Conservation (phyloP, 2,888 invertebrate species). For the Magallana nippona region DNA sequence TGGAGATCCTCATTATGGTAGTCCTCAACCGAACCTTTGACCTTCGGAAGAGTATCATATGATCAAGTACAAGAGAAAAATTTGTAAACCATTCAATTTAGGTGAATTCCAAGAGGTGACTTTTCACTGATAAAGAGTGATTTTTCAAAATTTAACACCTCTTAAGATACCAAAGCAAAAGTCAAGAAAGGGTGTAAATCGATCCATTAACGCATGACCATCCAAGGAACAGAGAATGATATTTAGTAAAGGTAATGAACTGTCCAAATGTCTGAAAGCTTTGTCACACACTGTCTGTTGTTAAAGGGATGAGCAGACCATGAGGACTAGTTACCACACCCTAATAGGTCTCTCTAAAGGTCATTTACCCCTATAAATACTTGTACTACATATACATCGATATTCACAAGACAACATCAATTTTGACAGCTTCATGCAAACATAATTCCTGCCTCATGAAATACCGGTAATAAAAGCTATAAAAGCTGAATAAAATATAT, state of each 20-base stretch:
- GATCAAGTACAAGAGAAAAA: not conserved
- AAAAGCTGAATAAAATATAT: too few relatives aligned
- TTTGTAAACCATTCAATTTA: not conserved
- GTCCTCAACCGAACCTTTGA: not conserved
- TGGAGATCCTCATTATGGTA: not conserved
- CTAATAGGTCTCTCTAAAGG: too few relatives aligned
- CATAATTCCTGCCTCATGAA: too few relatives aligned
- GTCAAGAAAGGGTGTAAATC: not conserved
- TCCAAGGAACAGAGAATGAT: not conserved
- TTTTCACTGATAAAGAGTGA: conserved; percentile 5
- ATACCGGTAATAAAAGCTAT: too few relatives aligned
- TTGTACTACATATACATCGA: too few relatives aligned
- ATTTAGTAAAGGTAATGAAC: not conserved
- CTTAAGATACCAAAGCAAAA: not conserved
- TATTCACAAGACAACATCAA: too few relatives aligned
- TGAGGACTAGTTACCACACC: too few relatives aligned
- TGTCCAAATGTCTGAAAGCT: not conserved
- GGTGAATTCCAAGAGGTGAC: not conserved
- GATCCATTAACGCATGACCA: not conserved
- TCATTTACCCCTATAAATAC: too few relatives aligned
- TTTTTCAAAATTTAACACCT: conserved; percentile 19
- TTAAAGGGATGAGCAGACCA: not conserved
- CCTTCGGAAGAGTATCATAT: not conserved
- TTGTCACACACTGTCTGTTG: not conserved
- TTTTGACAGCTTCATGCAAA: too few relatives aligned